phyloP scores from a whole-genome alignment of 2,888 invertebrate genomes.

The Alloplasta piceator region DNA sequence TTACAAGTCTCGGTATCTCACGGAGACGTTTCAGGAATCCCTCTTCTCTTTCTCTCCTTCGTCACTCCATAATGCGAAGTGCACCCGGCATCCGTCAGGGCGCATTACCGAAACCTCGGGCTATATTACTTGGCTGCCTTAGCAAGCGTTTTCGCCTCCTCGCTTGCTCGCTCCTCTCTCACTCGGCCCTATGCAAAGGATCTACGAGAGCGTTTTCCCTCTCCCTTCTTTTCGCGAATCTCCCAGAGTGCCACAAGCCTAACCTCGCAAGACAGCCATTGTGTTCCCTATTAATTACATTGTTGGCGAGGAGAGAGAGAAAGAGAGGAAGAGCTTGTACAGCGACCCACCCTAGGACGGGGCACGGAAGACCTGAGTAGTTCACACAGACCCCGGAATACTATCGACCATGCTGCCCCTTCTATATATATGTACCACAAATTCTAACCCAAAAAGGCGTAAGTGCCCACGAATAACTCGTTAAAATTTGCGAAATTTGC shows the following conservation, averaged over 20 bases:
- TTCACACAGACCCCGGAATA: conserved; percentile 73
- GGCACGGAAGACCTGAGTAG: conserved; percentile 61
- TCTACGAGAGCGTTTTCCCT: not conserved
- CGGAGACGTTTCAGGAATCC: conserved; percentile 70
- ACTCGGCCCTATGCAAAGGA: too few relatives aligned
- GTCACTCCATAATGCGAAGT: conserved; percentile 39
- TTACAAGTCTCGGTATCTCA: conserved; percentile 73
- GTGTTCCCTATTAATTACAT: conserved; percentile 80
- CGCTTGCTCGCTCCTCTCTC: conserved; percentile 26
- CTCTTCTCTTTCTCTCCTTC: conserved; percentile 44
- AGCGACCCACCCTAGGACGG: conserved; percentile 46
- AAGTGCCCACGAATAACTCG: too few relatives aligned
- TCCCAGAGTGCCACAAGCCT: conserved; percentile 55
- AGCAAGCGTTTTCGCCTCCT: conserved; percentile 56
- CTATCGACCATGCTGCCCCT: conserved; percentile 68
- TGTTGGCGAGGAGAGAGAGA: conserved; percentile 65
- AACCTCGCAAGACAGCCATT: conserved; percentile 77
- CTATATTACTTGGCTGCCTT: conserved; percentile 65
- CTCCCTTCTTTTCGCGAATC: conserved; percentile 59
- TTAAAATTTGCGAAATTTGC: too few relatives aligned
- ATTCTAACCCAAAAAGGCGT: not conserved
- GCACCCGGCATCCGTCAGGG: conserved; percentile 77
- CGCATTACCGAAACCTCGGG: conserved; percentile 71
- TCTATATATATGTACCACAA: not conserved
- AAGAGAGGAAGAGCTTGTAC: conserved; percentile 49